phyloP scores from a whole-genome alignment of 2,797 vertebrate species.

The Dallia pectoralis region DNA sequence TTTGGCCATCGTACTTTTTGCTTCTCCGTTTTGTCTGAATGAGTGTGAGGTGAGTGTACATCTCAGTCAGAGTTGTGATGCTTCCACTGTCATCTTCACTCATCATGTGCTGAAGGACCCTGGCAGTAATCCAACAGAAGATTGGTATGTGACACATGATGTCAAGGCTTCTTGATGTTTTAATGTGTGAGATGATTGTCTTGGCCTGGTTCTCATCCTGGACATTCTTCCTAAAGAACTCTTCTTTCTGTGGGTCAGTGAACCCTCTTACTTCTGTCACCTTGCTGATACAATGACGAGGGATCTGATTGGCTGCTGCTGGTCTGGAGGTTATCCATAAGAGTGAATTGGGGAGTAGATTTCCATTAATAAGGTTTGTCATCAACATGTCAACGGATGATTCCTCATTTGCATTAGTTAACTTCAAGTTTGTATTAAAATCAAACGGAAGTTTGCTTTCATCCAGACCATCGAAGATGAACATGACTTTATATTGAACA shows the following conservation, averaged over 20 bases:
- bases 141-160: constrained; percentile 33
- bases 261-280: constrained; percentile 24
- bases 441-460: background rate
- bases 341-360: constrained; percentile 10
- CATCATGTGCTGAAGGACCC: constrained; percentile 12
- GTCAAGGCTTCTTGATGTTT: background rate
- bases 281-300: constrained; percentile 8
- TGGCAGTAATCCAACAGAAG: constrained; percentile 32
- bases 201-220: background rate
- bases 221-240: background rate
- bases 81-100: background rate
- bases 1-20: background rate
- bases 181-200: background rate
- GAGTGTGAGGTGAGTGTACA: constrained; percentile 24
- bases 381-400: background rate
- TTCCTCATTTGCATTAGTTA: background rate
- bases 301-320: constrained; percentile 25
- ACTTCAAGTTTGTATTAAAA: background rate
- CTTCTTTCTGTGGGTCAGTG: background rate
- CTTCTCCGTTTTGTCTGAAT: constrained; percentile 7
- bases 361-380: background rate
- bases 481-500: background rate
- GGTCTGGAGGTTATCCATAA: constrained; percentile 34
- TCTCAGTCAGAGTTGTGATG: constrained; percentile 22
- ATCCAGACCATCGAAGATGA: constrained; percentile 3